Conservation (phyloP, 2,888 invertebrate genomes). For the Latheticus oryzae region DNA sequence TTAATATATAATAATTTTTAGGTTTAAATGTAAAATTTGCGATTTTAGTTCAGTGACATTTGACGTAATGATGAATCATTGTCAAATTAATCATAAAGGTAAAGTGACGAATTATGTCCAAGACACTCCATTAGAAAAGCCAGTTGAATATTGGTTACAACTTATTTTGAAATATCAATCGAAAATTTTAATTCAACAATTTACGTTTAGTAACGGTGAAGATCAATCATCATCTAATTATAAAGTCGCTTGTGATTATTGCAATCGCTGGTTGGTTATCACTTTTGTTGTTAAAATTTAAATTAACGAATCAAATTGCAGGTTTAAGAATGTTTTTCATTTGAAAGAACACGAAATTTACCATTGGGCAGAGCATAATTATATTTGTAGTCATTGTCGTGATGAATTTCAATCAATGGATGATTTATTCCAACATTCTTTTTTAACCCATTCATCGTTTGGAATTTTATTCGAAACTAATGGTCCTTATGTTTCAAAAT, state of each 20-base stretch:
- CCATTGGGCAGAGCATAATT: slow-evolving; percentile 67
- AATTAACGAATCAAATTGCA: slow-evolving; percentile 39
- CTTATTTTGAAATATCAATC: slow-evolving; percentile 23
- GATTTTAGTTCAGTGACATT: slow-evolving; percentile 71
- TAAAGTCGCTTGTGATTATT: slow-evolving; percentile 33
- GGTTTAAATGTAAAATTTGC: slow-evolving; percentile 73
- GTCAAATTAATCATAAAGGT: slow-evolving; percentile 65
- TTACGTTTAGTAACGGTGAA: not conserved
- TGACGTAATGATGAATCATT: slow-evolving; percentile 69
- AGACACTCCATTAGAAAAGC: slow-evolving; percentile 16
- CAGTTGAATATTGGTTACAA: slow-evolving; percentile 25
- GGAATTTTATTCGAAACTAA: slow-evolving; percentile 20
- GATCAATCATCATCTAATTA: not conserved
- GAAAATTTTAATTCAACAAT: not conserved
- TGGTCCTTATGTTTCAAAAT: not conserved
- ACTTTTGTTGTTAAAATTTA: too few species aligned
- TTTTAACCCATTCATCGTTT: slow-evolving; percentile 43
- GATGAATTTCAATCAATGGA: slow-evolving; percentile 53
- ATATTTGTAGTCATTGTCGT: slow-evolving; percentile 65
- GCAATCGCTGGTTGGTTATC: slow-evolving; percentile 29
- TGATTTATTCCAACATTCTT: slow-evolving; percentile 57
- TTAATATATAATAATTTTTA: too few species aligned
- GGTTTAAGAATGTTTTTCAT: slow-evolving; percentile 49
- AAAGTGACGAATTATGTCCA: slow-evolving; percentile 41
- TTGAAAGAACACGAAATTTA: slow-evolving; percentile 65